Evolutionary conservation across 2,797 vertebrate species (phyloP).

Genomic region (Tamandua tetradactyla): DNA sequence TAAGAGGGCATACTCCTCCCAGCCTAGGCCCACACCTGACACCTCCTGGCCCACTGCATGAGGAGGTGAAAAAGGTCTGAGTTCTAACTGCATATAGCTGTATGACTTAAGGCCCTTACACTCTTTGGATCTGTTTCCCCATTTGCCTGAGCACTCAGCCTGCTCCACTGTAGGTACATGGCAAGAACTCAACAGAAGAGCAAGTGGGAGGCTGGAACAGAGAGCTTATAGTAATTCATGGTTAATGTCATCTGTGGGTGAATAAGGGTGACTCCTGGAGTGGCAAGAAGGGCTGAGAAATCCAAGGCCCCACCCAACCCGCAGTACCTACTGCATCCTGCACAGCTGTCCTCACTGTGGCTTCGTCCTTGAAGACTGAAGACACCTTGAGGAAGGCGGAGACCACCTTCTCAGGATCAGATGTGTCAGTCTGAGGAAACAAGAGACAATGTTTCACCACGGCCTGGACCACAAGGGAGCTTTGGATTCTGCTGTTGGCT

Average conservation of each 20-base stretch:
- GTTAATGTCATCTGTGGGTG: background rate
- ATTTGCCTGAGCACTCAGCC: background rate
- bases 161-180: fast-evolving
- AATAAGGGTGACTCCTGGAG: background rate
- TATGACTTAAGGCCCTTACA: background rate
- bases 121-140: background rate
- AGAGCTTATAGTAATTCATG: background rate
- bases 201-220: fast-evolving
- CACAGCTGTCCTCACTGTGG: constrained; percentile 87
- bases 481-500: background rate
- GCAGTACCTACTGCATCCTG: constrained; percentile 85
- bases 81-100: background rate
- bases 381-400: constrained; percentile 94
- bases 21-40: background rate
- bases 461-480: background rate
- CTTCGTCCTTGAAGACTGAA: constrained; percentile 95
- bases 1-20: background rate
- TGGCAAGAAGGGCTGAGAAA: fast-evolving
- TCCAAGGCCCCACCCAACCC: fast-evolving
- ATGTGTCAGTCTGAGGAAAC: constrained; percentile 90
- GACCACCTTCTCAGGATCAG: constrained; percentile 91
- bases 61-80: background rate
- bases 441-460: background rate
- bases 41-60: background rate
- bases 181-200: fast-evolving